A percentile compares a stretch with the other conserved stretches of the same genome.
Conservation (phyloP, 2,888 invertebrate genomes). For the Villa cingulata region DNA sequence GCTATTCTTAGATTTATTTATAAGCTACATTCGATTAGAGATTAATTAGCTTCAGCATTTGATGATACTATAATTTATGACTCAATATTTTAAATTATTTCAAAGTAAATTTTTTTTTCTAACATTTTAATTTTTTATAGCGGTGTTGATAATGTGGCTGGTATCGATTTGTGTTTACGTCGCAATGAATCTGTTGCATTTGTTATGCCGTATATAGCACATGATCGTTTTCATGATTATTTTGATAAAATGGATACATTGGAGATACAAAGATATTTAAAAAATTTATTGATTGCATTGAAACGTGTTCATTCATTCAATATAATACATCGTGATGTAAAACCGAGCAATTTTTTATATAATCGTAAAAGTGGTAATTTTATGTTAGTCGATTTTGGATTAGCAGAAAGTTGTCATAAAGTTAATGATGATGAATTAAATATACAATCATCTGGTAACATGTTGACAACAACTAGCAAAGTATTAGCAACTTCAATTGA, state of each 20-base stretch:
- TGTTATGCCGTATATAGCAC: slow-evolving; percentile 79
- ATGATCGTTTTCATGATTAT: slow-evolving; percentile 67
- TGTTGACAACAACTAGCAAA: slow-evolving; percentile 3
- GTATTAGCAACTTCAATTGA: background rate
- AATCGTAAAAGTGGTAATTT: slow-evolving; percentile 57
- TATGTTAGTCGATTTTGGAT: slow-evolving; percentile 77
- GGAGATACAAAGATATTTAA: slow-evolving; percentile 67
- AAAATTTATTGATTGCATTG: slow-evolving; percentile 63
- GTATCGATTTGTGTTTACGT: slow-evolving; percentile 63
- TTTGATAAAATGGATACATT: slow-evolving; percentile 50
- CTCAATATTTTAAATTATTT: no score
- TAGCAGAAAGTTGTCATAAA: slow-evolving; percentile 52
- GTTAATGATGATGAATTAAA: slow-evolving; percentile 14
- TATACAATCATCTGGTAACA: background rate
- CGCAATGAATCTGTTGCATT: slow-evolving; percentile 68
- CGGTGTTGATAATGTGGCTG: slow-evolving; percentile 68
- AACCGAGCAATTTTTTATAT: slow-evolving; percentile 84
- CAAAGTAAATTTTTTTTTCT: background rate
- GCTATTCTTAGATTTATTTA: no score
- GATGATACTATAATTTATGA: no score
- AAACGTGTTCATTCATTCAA: slow-evolving; percentile 67
- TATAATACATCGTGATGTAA: slow-evolving; percentile 80
- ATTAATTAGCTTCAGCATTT: no score
- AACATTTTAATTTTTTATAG: slow-evolving; percentile 35
- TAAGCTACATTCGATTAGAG: no score